Evolutionary conservation across 2,888 invertebrate genomes (phyloP).

Genomic region (Notodonta ziczac): DNA sequence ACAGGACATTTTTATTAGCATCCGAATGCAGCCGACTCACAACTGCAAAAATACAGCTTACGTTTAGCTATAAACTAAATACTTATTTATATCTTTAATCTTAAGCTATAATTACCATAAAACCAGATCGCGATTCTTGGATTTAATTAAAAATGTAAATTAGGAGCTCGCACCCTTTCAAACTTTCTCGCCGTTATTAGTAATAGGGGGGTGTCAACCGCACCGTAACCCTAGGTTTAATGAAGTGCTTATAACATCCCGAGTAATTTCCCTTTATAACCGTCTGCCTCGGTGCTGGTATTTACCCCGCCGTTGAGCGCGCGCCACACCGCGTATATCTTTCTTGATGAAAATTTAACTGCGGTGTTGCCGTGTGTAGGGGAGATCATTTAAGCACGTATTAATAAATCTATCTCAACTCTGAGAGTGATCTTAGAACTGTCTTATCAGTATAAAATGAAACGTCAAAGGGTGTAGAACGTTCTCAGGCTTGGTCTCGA

Average conservation of each 20-base stretch:
- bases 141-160: background rate
- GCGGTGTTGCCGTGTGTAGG: background rate
- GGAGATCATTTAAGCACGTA: too few relatives aligned
- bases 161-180: conserved; percentile 1
- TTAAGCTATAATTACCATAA: background rate
- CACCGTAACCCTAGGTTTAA: conserved; percentile 38
- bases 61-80: too few relatives aligned
- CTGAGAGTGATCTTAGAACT: too few relatives aligned
- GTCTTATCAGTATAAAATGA: too few relatives aligned
- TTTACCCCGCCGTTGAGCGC: conserved; percentile 55
- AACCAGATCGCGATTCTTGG: background rate
- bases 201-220: conserved; percentile 28
- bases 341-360: conserved; percentile 1
- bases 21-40: too few relatives aligned
- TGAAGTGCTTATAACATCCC: conserved; percentile 53
- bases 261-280: conserved; percentile 51
- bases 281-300: conserved; percentile 47
- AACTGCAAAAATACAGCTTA: too few relatives aligned
- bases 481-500: too few relatives aligned
- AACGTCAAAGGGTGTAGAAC: too few relatives aligned
- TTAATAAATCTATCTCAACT: too few relatives aligned
- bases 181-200: conserved; percentile 11
- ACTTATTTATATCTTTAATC: background rate
- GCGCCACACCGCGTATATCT: background rate
- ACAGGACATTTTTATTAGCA: too few relatives aligned